Evolutionary conservation across 2,888 invertebrate species (phyloP).

Genomic region (Linnaemya tessellans): DNA sequence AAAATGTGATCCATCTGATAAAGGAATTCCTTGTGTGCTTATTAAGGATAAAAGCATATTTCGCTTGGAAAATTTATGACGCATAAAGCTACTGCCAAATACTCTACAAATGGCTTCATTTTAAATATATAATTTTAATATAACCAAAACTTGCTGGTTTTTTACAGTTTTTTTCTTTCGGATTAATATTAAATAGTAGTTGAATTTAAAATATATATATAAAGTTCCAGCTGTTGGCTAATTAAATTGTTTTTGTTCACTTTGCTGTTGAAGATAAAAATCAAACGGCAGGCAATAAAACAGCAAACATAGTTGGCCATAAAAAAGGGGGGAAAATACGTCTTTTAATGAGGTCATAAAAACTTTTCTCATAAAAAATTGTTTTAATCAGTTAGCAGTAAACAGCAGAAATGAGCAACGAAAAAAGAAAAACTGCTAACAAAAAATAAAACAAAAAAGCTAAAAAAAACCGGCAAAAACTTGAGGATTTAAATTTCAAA

Average conservation of each 20-base stretch:
- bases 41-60: not conserved
- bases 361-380: constrained; percentile 70
- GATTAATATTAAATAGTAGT: constrained; percentile 2
- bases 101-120: not conserved
- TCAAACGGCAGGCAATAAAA: constrained; percentile 58
- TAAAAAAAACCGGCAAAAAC: constrained; percentile 12
- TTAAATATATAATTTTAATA: not conserved
- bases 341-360: constrained; percentile 70
- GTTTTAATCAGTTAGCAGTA: constrained; percentile 68
- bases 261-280: constrained; percentile 38
- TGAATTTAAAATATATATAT: not conserved
- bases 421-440: constrained; percentile 12
- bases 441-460: not conserved
- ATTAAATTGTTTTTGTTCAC: constrained; percentile 26
- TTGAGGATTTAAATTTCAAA: constrained; percentile 29
- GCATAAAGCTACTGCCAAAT: not conserved
- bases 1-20: not conserved
- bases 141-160: not conserved
- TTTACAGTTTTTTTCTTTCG: not conserved
- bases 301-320: constrained; percentile 33
- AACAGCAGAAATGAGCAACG: constrained; percentile 50
- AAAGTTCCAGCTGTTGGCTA: constrained; percentile 10
- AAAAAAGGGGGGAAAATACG: constrained; percentile 29
- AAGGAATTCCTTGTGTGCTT: not conserved
- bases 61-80: not conserved